A percentile compares a stretch with the other conserved stretches of the same genome.
Evolutionary conservation across 2,113 vertebrate genomes (phyloP).

Genomic region (Paramormyrops kingsleyae): DNA sequence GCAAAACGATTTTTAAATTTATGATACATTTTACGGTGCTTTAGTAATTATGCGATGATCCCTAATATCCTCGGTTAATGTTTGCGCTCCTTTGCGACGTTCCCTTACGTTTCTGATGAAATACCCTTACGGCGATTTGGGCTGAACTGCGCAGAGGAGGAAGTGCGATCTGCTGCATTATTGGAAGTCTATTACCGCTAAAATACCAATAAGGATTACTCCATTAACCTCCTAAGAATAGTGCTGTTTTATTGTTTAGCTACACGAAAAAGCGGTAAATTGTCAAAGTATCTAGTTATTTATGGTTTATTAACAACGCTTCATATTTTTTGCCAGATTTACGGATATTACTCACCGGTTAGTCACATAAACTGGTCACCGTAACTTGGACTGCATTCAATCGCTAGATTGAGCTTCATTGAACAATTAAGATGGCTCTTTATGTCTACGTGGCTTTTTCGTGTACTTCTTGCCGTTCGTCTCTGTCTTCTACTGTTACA

Average conservation of each 20-base stretch:
- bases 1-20: not conserved
- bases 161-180: not conserved
- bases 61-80: conserved; percentile 24
- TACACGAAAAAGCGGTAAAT: not conserved
- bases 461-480: not conserved
- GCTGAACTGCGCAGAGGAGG: not conserved
- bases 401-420: not conserved
- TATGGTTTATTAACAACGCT: not conserved
- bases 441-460: not conserved
- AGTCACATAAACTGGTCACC: not conserved
- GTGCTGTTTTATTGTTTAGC: not conserved
- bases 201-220: not conserved
- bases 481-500: conserved; percentile 17
- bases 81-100: conserved; percentile 33
- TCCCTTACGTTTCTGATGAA: conserved; percentile 61
- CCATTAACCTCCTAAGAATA: not conserved
- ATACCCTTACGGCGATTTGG: conserved; percentile 34
- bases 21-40: not conserved
- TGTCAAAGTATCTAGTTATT: not conserved
- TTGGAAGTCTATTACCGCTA: not conserved
- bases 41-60: conserved; percentile 32
- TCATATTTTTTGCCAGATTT: not conserved
- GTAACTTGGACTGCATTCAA: not conserved
- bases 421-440: conserved; percentile 38
- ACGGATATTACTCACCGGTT: not conserved